phyloP scores from a whole-genome alignment of 2,797 vertebrate species.

The Notolabrus celidotus region DNA sequence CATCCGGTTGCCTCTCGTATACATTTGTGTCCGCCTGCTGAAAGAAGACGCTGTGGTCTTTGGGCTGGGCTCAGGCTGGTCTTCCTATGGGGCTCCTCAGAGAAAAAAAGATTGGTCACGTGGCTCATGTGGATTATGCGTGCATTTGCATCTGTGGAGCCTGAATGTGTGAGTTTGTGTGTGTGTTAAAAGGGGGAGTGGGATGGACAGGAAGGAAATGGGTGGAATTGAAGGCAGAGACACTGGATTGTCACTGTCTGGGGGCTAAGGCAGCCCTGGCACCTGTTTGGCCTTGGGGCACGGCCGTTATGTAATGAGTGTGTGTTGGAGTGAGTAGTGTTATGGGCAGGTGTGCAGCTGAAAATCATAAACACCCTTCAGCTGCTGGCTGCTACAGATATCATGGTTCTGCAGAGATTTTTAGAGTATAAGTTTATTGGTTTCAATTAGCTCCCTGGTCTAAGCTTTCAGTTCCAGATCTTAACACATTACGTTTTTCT shows the following conservation, averaged over 20 bases:
- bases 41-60: slow-evolving; percentile 38
- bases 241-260: slow-evolving; percentile 36
- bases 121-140: slow-evolving; percentile 54
- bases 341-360: slow-evolving; percentile 50
- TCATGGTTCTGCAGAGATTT: background rate
- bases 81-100: slow-evolving; percentile 24
- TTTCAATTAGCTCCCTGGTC: background rate
- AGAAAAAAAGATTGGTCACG: slow-evolving; percentile 48
- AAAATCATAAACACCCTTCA: slow-evolving; percentile 34
- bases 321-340: slow-evolving; percentile 23
- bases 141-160: slow-evolving; percentile 47
- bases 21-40: slow-evolving; percentile 22
- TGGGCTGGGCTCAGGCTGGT: slow-evolving; percentile 32
- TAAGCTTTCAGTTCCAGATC: background rate
- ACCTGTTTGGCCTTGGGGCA: slow-evolving; percentile 63
- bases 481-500: background rate
- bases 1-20: slow-evolving; percentile 25
- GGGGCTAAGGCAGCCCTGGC: slow-evolving; percentile 36
- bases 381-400: background rate
- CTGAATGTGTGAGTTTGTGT: slow-evolving; percentile 42
- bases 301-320: slow-evolving; percentile 31
- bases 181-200: background rate
- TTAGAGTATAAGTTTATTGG: too few relatives aligned
- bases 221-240: slow-evolving; percentile 39
- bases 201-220: slow-evolving; percentile 25